Conservation (phyloP, 2,888 invertebrate genomes). For the Erebia ligea region DNA sequence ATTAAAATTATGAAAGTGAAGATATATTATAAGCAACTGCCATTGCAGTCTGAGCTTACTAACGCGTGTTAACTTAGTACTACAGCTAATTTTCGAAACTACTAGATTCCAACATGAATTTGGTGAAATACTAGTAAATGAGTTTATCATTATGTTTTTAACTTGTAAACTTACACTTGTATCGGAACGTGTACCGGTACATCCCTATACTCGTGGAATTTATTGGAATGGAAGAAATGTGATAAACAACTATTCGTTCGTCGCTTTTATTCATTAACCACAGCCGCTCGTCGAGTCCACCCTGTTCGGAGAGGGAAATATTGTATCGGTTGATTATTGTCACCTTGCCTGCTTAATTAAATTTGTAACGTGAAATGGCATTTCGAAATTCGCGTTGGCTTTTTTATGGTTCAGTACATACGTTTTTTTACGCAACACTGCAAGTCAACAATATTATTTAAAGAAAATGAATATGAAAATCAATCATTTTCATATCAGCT, state of each 20-base stretch:
- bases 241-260: constrained; percentile 38
- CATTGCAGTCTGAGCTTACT: too few relatives aligned
- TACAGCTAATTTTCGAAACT: too few relatives aligned
- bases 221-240: constrained; percentile 37
- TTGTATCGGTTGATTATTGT: constrained; percentile 9
- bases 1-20: too few relatives aligned
- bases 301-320: constrained; percentile 19
- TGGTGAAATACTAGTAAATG: too few relatives aligned
- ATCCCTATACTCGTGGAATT: constrained; percentile 22
- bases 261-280: constrained; percentile 30
- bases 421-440: too few relatives aligned
- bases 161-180: not conserved
- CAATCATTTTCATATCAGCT: too few relatives aligned
- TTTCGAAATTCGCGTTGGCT: not conserved
- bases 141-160: not conserved
- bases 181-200: not conserved
- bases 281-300: constrained; percentile 14
- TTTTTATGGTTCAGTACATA: not conserved
- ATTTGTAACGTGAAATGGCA: not conserved
- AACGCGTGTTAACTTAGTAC: too few relatives aligned
- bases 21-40: too few relatives aligned
- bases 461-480: too few relatives aligned
- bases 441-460: too few relatives aligned
- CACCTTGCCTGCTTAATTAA: constrained; percentile 12
- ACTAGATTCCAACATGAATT: too few relatives aligned